Percentiles rank a stretch among this genome's conserved stretches.
Evolutionary conservation across 2,888 invertebrate genomes (phyloP).

Genomic region (Trachelus iudaicus): DNA sequence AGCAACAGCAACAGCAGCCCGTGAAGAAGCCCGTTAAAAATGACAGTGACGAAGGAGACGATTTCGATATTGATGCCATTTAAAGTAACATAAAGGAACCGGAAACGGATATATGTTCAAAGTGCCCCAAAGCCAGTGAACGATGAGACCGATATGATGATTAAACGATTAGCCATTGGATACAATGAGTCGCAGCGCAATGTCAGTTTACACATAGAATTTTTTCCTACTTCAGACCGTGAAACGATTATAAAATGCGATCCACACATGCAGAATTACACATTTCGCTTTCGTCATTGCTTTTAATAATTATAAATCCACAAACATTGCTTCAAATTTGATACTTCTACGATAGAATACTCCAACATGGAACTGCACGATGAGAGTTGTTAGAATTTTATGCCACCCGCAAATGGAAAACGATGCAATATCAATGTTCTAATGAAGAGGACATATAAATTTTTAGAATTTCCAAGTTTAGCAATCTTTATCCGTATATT

Average conservation of each 20-base stretch:
- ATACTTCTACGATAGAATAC: not conserved
- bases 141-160: slow-evolving; percentile 18
- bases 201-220: slow-evolving; percentile 34
- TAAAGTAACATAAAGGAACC: slow-evolving; percentile 68
- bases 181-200: slow-evolving; percentile 42
- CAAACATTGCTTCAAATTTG: not conserved
- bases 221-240: slow-evolving; percentile 30
- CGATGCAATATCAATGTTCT: slow-evolving; percentile 2
- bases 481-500: slow-evolving; percentile 43
- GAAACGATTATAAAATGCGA: slow-evolving; percentile 24
- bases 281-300: slow-evolving; percentile 9
- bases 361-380: not conserved
- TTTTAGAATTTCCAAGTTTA: slow-evolving; percentile 48
- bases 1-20: slow-evolving; percentile 69
- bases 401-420: not conserved
- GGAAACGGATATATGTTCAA: slow-evolving; percentile 23
- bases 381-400: not conserved
- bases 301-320: not conserved
- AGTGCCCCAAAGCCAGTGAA: not conserved
- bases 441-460: slow-evolving; percentile 28
- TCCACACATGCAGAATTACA: slow-evolving; percentile 20
- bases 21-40: slow-evolving; percentile 68
- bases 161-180: slow-evolving; percentile 34
- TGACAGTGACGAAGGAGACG: slow-evolving; percentile 80
- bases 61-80: slow-evolving; percentile 94